Evolutionary conservation across 2,888 invertebrate species (phyloP), one percentile per base, ranked within the genome.

Genomic region (Eugnorisma glareosa): DNA sequence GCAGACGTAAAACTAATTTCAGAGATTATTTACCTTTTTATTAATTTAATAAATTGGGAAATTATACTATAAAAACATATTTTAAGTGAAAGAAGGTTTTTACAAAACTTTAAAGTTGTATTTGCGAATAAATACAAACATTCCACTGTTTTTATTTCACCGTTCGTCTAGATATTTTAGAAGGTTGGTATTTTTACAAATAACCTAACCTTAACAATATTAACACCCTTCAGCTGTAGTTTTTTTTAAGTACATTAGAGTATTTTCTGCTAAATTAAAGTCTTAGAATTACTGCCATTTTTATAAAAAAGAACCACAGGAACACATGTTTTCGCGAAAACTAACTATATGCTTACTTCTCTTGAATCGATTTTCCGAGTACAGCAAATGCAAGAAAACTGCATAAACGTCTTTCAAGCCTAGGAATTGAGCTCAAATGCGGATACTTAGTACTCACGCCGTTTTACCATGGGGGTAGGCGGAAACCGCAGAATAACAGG

Each of bases 41-140:
- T 37, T 61, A n/a, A 57, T 70, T 57, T 28, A n/a, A 35, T 54
- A 61, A 81, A 80, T 73, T 68, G 24, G 21, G 21, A 15, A 15
- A 37, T 48, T 1, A 28, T 31, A n/a, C 7, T 28, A 5, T 21
- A 2, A 57, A 51, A 57, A n/a, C 37, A 48, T 66, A 43, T 21
- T 45, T 6, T n/a, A 24, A 24, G 18, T 6, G 21, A 54, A 37
- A 43, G 10, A n/a, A 45, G 7, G 11, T 37, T 24, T 69, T 40
- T 35, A 35, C 35, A n/a, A 67, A 35, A 15, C 28, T 28, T 28
- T 0, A 57, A 54, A 54, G 13, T 5, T 28, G 18, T 28, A 15
- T 57, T 57, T 57, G n/a, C n/a, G 4, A 11, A 54, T 13, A 57
- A 57, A 57, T 57, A 28, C 28, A 28, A 57, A 15, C 15, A 28